Conservation (phyloP, 2,888 invertebrate species). For the Drosophila anomalata region DNA sequence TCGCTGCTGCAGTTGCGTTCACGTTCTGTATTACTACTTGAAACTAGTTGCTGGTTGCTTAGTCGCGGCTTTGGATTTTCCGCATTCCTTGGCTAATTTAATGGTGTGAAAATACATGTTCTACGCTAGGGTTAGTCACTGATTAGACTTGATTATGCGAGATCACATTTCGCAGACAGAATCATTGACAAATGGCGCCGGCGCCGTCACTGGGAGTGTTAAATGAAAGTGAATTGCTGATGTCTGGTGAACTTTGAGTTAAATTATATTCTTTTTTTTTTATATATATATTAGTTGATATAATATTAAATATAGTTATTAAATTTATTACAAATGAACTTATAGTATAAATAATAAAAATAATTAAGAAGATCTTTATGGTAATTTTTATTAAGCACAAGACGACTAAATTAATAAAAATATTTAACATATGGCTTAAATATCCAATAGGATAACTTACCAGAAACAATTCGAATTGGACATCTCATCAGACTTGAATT, state of each 20-base stretch:
- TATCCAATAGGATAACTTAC: conserved; percentile 12
- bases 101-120: conserved; percentile 76
- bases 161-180: conserved; percentile 52
- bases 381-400: too few species aligned
- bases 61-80: conserved; percentile 65
- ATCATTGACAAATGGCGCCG: conserved; percentile 56
- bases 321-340: not conserved
- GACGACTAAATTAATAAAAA: not conserved
- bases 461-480: conserved; percentile 15
- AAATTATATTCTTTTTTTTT: too few species aligned
- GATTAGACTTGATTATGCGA: conserved; percentile 69
- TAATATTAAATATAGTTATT: not conserved
- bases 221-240: conserved; percentile 37
- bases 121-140: conserved; percentile 38
- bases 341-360: too few species aligned
- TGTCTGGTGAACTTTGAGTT: not conserved
- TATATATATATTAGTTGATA: not conserved
- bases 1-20: conserved; percentile 36
- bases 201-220: conserved; percentile 57
- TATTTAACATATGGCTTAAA: not conserved
- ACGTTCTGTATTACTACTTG: conserved; percentile 47
- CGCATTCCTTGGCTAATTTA: conserved; percentile 80
- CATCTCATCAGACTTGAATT: conserved; percentile 15
- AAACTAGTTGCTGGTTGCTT: conserved; percentile 57
- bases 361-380: too few species aligned